These are phyloP conservation scores for Heterodera filipjevi DNA, from an alignment of 2,888 invertebrate species.

Conservation along the genomic window DNA sequence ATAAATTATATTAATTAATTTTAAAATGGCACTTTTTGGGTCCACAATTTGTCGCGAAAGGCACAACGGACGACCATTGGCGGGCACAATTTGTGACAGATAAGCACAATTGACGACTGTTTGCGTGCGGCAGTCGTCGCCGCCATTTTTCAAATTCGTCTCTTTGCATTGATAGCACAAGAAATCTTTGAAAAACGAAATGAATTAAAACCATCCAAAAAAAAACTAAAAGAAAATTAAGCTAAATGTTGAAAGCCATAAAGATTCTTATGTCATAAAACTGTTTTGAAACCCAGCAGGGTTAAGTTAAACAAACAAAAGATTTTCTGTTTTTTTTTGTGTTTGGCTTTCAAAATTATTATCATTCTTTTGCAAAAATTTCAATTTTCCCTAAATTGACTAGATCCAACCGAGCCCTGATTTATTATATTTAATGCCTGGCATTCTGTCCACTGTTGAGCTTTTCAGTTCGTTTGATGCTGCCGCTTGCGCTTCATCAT, in stretches of 20 bases:
- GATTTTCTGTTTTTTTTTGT: no score
- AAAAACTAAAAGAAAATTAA: no score
- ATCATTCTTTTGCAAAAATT: no score
- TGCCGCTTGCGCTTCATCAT: background rate
- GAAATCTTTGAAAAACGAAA: slow-evolving; percentile 33
- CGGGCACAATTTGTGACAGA: slow-evolving; percentile 13
- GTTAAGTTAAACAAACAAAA: no score
- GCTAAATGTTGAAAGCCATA: no score
- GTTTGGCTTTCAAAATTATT: no score
- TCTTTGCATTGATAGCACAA: slow-evolving; percentile 59
- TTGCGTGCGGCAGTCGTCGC: slow-evolving; percentile 49
- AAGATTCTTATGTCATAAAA: no score
- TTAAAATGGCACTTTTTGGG: slow-evolving; percentile 36
- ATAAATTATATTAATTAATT: no score
- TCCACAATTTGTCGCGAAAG: slow-evolving; percentile 51
- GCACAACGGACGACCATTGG: slow-evolving; percentile 43
- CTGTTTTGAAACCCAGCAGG: no score
- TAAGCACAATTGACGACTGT: slow-evolving; percentile 46
- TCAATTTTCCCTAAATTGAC: no score
- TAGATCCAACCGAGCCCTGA: no score
- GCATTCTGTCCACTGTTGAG: background rate
- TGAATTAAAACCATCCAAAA: no score
- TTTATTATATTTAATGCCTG: slow-evolving; percentile 20
- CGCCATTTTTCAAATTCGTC: slow-evolving; percentile 38
- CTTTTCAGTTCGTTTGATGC: background rate